These are phyloP conservation scores for Spodoptera litura DNA, from an alignment of 1,140 invertebrate species.

Conservation along the genomic window DNA sequence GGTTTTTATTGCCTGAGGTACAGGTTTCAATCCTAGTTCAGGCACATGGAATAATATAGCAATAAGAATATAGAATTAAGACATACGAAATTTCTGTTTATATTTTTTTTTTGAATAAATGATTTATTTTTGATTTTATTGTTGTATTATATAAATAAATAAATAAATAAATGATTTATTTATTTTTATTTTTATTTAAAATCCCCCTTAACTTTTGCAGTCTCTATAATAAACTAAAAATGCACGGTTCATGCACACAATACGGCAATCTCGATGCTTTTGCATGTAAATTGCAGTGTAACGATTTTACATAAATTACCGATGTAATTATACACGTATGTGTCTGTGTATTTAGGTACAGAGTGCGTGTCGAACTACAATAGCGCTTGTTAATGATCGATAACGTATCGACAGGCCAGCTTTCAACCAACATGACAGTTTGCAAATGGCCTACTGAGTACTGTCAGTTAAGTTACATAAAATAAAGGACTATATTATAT, in stretches of 20 bases:
- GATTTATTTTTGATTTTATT: no score
- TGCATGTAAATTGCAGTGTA: constrained; percentile 35
- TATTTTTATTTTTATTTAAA: no score
- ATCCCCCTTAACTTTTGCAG: neutral
- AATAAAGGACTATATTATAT: no score
- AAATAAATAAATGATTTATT: no score
- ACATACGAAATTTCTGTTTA: no score
- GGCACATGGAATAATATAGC: no score
- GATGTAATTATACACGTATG: neutral
- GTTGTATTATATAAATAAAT: no score
- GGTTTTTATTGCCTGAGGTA: no score
- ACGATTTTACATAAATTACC: constrained; percentile 36
- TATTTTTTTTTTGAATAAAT: no score
- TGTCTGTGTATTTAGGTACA: neutral
- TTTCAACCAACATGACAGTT: constrained; percentile 14
- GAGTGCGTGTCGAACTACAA: constrained; percentile 24
- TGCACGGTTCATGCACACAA: constrained; percentile 23
- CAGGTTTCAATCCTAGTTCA: no score
- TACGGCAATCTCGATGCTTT: constrained; percentile 10
- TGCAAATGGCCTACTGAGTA: constrained; percentile 5
- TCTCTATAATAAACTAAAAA: constrained; percentile 18
- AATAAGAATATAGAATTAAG: no score
- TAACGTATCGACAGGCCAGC: neutral
- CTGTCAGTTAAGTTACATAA: no score
- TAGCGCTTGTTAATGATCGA: constrained; percentile 37